A percentile compares a stretch with the other conserved stretches of the same genome.
These are phyloP conservation scores for Spatulosminthurus flaviceps DNA, from an alignment of 2,888 invertebrate genomes.

Conservation along the genomic window DNA sequence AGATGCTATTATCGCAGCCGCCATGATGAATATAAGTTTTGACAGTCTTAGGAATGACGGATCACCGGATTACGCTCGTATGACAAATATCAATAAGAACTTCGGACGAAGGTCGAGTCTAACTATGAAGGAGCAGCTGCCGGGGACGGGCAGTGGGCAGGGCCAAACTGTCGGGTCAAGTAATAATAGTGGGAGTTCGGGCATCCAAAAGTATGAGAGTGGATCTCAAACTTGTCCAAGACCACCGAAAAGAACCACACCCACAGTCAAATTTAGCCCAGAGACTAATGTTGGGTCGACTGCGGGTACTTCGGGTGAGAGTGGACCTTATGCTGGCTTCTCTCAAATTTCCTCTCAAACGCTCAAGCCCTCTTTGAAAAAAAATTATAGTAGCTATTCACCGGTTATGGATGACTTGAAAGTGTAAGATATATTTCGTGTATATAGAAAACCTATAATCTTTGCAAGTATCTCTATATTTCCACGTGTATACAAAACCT, in stretches of 20 bases:
- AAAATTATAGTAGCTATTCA: constrained; percentile 61
- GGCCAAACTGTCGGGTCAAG: constrained; percentile 14
- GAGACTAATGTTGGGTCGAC: constrained; percentile 56
- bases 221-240: constrained; percentile 61
- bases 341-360: constrained; percentile 56
- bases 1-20: constrained; percentile 61
- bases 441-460: background rate
- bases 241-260: constrained; percentile 61
- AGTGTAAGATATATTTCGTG: constrained; percentile 49
- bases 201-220: constrained; percentile 50
- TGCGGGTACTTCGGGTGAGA: constrained; percentile 46
- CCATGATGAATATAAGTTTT: constrained; percentile 62
- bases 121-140: constrained; percentile 58
- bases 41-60: constrained; percentile 51
- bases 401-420: constrained; percentile 61
- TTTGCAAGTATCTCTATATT: background rate
- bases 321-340: constrained; percentile 36
- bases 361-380: constrained; percentile 62
- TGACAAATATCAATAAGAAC: constrained; percentile 48
- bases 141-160: constrained; percentile 25
- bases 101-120: constrained; percentile 59
- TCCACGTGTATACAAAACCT: background rate
- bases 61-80: constrained; percentile 47
- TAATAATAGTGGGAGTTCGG: background rate
- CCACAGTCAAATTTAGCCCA: constrained; percentile 62